Conservation (phyloP, 2,888 invertebrate species). For the Mycogona germanica region DNA sequence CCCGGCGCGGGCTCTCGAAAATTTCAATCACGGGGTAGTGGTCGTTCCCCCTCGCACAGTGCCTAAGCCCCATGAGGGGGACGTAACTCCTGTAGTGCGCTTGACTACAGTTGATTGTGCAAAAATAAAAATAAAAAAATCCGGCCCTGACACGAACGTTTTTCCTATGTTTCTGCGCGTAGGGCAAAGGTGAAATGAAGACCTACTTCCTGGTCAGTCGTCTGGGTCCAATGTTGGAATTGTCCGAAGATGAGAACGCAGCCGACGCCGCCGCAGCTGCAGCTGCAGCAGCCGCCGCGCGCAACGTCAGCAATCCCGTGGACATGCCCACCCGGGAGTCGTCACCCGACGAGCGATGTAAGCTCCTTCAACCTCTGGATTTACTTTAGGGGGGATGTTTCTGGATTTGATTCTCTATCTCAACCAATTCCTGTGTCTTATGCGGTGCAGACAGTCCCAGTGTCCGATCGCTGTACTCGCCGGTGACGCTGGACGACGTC, state of each 20-base stretch:
- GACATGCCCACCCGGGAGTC: neutral
- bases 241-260: too few relatives aligned
- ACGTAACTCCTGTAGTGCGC: too few relatives aligned
- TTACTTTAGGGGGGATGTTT: neutral
- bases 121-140: too few relatives aligned
- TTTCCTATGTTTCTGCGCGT: slow-evolving; percentile 22
- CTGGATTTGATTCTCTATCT: neutral
- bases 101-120: too few relatives aligned
- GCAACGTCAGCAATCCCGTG: neutral
- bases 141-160: neutral
- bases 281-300: too few relatives aligned
- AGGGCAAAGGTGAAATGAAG: slow-evolving; percentile 57
- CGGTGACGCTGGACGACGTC: slow-evolving; percentile 72
- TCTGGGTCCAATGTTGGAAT: too few relatives aligned
- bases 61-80: too few relatives aligned
- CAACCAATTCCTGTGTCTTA: neutral
- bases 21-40: too few relatives aligned
- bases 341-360: slow-evolving; percentile 12
- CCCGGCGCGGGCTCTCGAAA: too few relatives aligned
- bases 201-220: too few relatives aligned
- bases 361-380: neutral
- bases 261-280: too few relatives aligned
- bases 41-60: too few relatives aligned
- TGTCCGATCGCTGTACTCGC: slow-evolving; percentile 46
- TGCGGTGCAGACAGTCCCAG: slow-evolving; percentile 2